Percentiles rank a stretch among this genome's conserved stretches.
phyloP scores from a whole-genome alignment of 1,140 invertebrate genomes.

The Drosophila malerkotliana region DNA sequence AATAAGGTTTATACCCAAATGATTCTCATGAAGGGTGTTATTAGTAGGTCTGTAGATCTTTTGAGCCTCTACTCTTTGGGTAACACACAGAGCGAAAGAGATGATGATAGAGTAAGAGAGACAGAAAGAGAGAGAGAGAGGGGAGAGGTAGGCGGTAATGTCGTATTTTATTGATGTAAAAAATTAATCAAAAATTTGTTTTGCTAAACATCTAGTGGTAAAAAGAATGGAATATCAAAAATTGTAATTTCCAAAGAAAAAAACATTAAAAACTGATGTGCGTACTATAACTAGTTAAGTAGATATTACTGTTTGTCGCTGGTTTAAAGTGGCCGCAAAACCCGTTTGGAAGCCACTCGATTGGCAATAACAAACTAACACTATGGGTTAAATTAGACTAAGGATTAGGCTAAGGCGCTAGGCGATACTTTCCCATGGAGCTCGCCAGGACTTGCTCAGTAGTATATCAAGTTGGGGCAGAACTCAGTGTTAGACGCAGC shows the following conservation, averaged over 20 bases:
- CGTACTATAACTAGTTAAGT: conserved; percentile 71
- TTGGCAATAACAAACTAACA: conserved; percentile 44
- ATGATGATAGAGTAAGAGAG: conserved; percentile 16
- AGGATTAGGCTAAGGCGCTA: conserved; percentile 55
- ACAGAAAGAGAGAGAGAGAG: conserved; percentile 25
- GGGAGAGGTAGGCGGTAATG: conserved; percentile 59
- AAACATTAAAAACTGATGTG: conserved; percentile 53
- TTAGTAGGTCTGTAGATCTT: conserved; percentile 21
- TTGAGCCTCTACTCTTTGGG: conserved; percentile 29
- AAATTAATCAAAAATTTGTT: conserved; percentile 62
- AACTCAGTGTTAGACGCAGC: conserved; percentile 74
- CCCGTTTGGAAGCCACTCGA: conserved; percentile 63
- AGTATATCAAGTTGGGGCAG: conserved; percentile 36
- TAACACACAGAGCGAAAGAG: conserved; percentile 18
- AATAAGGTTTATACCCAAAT: conserved; percentile 31
- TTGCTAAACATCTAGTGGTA: conserved; percentile 50
- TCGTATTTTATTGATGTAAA: conserved; percentile 78
- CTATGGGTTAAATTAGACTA: conserved; percentile 64
- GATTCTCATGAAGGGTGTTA: background rate
- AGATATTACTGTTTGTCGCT: conserved; percentile 32
- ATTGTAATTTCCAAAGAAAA: conserved; percentile 36
- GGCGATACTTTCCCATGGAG: conserved; percentile 63
- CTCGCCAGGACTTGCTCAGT: conserved; percentile 16
- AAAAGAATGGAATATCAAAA: conserved; percentile 72
- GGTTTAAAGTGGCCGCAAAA: conserved; percentile 58